These are phyloP conservation scores for Listronotus bonariensis DNA, from an alignment of 1,140 invertebrate genomes.

Conservation along the genomic window DNA sequence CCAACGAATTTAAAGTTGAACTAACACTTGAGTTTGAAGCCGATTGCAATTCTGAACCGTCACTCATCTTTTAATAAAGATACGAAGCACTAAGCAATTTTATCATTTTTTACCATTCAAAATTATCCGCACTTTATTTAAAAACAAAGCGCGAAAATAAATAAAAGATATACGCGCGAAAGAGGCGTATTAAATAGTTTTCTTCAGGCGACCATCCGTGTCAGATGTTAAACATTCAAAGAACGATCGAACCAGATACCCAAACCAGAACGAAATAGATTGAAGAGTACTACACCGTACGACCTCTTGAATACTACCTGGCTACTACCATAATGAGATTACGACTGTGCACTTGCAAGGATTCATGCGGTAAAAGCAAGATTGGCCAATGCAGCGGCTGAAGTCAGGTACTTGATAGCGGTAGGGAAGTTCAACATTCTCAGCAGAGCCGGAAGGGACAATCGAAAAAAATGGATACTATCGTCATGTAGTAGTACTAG, in stretches of 20 bases:
- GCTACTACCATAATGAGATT: constrained; percentile 3
- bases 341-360: constrained; percentile 1
- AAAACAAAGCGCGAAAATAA: background rate
- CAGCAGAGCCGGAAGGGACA: too few relatives aligned
- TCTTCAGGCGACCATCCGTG: background rate
- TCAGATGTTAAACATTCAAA: background rate
- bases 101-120: background rate
- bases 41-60: constrained; percentile 21
- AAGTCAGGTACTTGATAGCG: constrained; percentile 1
- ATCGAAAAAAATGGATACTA: too few relatives aligned
- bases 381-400: background rate
- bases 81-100: background rate
- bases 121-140: background rate
- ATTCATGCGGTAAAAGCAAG: constrained; percentile 11
- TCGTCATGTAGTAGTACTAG: too few relatives aligned
- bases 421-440: constrained; percentile 9
- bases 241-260: background rate
- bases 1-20: constrained; percentile 66
- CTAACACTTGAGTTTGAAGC: constrained; percentile 16
- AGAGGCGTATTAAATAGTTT: too few relatives aligned
- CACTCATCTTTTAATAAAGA: constrained; percentile 26
- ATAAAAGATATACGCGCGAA: too few relatives aligned
- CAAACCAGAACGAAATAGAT: constrained; percentile 1
- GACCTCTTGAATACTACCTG: constrained; percentile 2
- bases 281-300: background rate